Evolutionary conservation across 2,797 vertebrate genomes (phyloP), one percentile per base, ranked within the genome.

Genomic region (Otolemur crassicaudatus): DNA sequence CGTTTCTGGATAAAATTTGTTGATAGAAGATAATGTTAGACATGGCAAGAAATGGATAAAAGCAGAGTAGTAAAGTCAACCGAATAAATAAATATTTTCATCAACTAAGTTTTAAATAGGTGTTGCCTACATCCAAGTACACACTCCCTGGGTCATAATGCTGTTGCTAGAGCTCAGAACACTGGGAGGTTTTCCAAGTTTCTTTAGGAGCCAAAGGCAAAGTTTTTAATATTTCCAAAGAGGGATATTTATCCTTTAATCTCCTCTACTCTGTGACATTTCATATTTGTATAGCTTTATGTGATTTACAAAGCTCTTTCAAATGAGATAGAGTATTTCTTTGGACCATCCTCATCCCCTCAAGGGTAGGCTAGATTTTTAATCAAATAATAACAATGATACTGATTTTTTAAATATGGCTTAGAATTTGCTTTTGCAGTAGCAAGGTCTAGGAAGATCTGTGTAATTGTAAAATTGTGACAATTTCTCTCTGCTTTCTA

Each of bases 301-400:
- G 37, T 73, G 77, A 72, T 90, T 75, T 95, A 85, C 65, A 92
- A 86, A 94, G 2, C 14, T 80, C 37, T 83, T 94, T 96, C 82
- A 92, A 49, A 75, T 80, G 19, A 75, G 25, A 86, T 13, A 83
- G 16, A 93, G 27, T 29, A 61, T 82, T 31, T 79, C 37, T 37
- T 25, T 17, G 86, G 85, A 92, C 37, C 53, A 87, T 75, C 13
- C 22, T 87, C 27, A 63, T 1, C 49, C 43, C 53, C 8, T 82
- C 58, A 79, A 92, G 25, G 14, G 60, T 84, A 56, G 56, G 43
- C 10, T 85, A 80, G 3, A 79, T 46, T 73, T 93, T 96, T 69
- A 92, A 7, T 80, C 40, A 90, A 85, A 94, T 77, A 76, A 77
- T 89, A 95, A 58, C 23, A 87, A 63, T 37, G 25, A 53, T 34